Evolutionary conservation across 2,888 invertebrate genomes (phyloP).

Genomic region (Phyllotreta striolata): DNA sequence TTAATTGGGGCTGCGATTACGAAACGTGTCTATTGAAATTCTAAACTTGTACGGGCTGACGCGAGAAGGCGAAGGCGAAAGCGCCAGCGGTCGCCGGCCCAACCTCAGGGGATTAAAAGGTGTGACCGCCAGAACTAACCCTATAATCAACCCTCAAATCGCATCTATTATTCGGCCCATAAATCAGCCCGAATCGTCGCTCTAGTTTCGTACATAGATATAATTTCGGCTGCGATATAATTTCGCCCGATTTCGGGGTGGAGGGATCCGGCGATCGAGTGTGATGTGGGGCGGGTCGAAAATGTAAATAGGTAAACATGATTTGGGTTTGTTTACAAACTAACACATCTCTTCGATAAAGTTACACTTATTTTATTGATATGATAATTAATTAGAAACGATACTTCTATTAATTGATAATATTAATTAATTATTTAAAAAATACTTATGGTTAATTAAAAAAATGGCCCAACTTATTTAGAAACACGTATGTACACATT

Average conservation of each 20-base stretch:
- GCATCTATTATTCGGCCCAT: constrained; percentile 36
- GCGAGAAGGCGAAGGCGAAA: constrained; percentile 8
- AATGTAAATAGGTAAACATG: background rate
- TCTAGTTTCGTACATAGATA: constrained; percentile 15
- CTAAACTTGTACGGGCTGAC: constrained; percentile 30
- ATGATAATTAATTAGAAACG: too few species aligned
- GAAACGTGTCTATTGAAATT: constrained; percentile 33
- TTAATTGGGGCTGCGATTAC: constrained; percentile 30
- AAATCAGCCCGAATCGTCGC: constrained; percentile 35
- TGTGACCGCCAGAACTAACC: constrained; percentile 39
- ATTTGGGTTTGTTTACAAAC: background rate
- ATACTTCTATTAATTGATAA: background rate
- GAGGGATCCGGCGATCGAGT: constrained; percentile 14
- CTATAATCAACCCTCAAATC: constrained; percentile 41
- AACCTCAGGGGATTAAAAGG: constrained; percentile 37
- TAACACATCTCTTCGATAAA: background rate
- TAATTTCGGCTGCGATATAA: constrained; percentile 5
- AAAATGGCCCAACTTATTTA: too few species aligned
- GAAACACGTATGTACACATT: too few species aligned
- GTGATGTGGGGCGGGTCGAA: background rate
- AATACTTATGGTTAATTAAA: background rate
- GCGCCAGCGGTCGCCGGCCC: constrained; percentile 13
- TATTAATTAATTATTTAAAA: background rate
- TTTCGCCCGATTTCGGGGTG: constrained; percentile 11
- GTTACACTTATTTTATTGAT: too few species aligned